Base-by-base conservation (phyloP, 1,140 invertebrate genomes). In the Eumaeus atala region DNA sequence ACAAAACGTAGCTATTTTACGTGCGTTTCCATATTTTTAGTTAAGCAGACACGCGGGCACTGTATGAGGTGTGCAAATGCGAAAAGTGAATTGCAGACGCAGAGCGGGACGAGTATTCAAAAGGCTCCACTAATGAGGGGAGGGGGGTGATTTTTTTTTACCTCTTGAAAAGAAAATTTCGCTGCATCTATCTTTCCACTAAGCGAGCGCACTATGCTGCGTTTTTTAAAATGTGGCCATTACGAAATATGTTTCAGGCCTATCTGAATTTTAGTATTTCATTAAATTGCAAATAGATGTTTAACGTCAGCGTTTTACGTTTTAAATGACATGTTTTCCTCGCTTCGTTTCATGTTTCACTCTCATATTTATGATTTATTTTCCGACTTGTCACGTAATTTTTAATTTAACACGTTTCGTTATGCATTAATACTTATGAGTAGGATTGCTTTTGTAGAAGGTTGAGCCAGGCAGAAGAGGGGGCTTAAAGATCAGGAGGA, bases 51-150 rank as follows among this genome's bases (percentile, higher is more conserved):
- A 48, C 48, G 59, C 42, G 33, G 21, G 35, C 28, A 59, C 48
- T 51, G 54, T 35, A 54, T 64, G 59, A 67, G 66, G 66, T 70
- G 63, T 70, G 74, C 64, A 67, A 73, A 76, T 63, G 61, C 54
- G 56, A 58, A 64, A 61, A 64, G 56, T 71, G 67, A 72, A 79
- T 72, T 71, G 70, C 73, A 63, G 66, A 62, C 58, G 66, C 54
- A 67, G 72, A 77, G 66, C 59, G 69, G 67, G 72, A 79, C 70
- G 70, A 70, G 70, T 67, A 50, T 76, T 76, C 67, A 78, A 76
- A 79, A 74, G 70, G 66, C 61, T 67, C 65, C 66, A 61, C 75
- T 84, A 84, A 84, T 84, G 78, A 82, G 77, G 69, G 64, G 58
- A 28, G 70, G 66, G 67, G 70, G 67, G 68, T 68, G 64, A 72